Base-by-base conservation (phyloP, 2,113 vertebrate genomes). In the Trematomus loennbergii region DNA sequence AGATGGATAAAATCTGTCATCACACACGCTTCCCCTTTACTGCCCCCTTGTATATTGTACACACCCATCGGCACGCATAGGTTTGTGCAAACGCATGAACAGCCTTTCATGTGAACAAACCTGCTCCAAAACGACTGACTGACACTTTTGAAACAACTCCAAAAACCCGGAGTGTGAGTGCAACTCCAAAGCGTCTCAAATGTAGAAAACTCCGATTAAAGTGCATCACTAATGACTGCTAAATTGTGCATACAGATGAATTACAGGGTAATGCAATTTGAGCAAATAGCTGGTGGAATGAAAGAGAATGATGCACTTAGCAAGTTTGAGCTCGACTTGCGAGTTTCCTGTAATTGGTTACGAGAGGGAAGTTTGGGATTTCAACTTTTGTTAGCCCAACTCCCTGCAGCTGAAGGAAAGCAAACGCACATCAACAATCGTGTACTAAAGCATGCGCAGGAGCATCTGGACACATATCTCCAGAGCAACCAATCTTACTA, bases 91-190 rank as follows among this genome's bases (percentile, higher is more conserved):
- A 54, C 3, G 6, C 54, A 62, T 48, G 36, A 72, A 79, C 72
- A 67, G 62, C 57, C 79, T 79, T 55, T 57, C 75, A 80, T 79
- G 81, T 83, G 87, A 90, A 79, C 90, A 84, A 91, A 93, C 92
- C 88, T 88, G 88, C 90, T 89, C 63, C 29, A n/a, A 78, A 80
- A 75, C 46, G 16, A 76, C 57, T 81, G 58, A 71, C 58, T 86
- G 83, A 75, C 82, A 76, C 64, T 64, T 88, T 43, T 88, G 81
- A 89, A 87, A 71, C 17, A 20, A 57, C 40, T 82, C 82, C 68
- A 83, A 83, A 70, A 29, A 70, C 61, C 25, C 46, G 59, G 50
- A 5, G 85, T 87, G 74, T 72, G 81, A 72, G 79, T 55, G 68
- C 58, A 81, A 71, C 81, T 57, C 11, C 11, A 46, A 62, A 64